Conservation (phyloP, 2,113 vertebrate genomes). For the Lepus europaeus region DNA sequence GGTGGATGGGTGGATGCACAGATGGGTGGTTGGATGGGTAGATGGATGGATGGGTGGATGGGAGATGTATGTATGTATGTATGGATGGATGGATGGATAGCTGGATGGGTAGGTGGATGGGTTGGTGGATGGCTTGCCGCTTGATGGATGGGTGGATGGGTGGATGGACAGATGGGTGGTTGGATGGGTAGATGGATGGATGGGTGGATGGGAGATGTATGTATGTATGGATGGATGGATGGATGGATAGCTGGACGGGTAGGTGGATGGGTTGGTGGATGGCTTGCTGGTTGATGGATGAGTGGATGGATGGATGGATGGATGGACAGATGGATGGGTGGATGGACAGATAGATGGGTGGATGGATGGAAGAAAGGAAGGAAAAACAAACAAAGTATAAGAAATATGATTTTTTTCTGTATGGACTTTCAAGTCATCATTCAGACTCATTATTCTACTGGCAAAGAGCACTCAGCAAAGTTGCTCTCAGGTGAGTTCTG, state of each 20-base stretch:
- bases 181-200: not conserved
- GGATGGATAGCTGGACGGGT: not conserved
- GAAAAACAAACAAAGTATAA: conserved; percentile 9
- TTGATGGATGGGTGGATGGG: not conserved
- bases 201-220: no score
- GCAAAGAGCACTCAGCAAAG: conserved; percentile 30
- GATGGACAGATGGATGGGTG: no score
- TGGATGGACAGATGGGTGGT: no score
- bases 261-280: not conserved
- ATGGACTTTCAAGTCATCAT: not conserved
- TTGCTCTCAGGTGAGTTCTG: not conserved
- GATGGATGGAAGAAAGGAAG: not conserved
- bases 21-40: not conserved
- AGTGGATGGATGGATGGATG: not conserved
- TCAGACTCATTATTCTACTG: conserved; percentile 37
- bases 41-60: not conserved
- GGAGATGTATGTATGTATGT: not conserved
- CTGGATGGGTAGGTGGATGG: not conserved
- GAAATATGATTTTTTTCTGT: not conserved
- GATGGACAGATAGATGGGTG: not conserved
- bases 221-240: not conserved
- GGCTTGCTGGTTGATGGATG: no score
- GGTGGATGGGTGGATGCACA: not conserved
- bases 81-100: not conserved
- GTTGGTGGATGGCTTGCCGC: no score